phyloP scores from a whole-genome alignment of 2,888 invertebrate species.

The Callyntrura sp. region DNA sequence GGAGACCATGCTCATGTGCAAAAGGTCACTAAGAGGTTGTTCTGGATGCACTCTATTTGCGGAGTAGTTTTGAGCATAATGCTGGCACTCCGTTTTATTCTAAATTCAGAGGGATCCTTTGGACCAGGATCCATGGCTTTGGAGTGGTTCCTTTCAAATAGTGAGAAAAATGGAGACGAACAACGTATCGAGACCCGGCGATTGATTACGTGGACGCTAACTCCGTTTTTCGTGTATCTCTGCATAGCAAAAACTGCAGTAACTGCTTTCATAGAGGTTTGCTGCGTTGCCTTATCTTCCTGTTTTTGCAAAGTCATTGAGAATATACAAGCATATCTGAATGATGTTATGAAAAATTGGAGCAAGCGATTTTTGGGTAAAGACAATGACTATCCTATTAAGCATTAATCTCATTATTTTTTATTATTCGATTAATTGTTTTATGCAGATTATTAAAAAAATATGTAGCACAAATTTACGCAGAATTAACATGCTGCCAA shows the following conservation, averaged over 20 bases:
- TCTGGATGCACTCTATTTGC: constrained; percentile 29
- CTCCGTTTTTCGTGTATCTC: constrained; percentile 19
- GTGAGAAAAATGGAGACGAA: not conserved
- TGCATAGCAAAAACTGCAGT: constrained; percentile 45
- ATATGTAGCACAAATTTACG: too few species aligned
- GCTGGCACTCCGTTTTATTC: constrained; percentile 13
- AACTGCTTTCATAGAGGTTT: constrained; percentile 64
- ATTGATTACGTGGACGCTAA: constrained; percentile 3
- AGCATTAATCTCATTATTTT: too few species aligned
- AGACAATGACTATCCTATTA: not conserved
- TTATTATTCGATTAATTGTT: too few species aligned
- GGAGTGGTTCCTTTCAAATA: not conserved
- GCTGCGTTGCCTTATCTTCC: constrained; percentile 51
- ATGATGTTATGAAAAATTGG: constrained; percentile 57
- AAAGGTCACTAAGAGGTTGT: not conserved
- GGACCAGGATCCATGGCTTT: constrained; percentile 44
- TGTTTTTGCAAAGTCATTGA: constrained; percentile 60
- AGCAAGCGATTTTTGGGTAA: constrained; percentile 53
- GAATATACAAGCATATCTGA: constrained; percentile 48
- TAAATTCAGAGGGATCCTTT: not conserved
- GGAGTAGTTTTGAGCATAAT: not conserved
- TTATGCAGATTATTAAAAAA: not conserved
- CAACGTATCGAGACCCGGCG: not conserved
- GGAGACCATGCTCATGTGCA: constrained; percentile 10
- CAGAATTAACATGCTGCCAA: too few species aligned